A percentile compares a stretch with the other conserved stretches of the same genome.
phyloP scores from a whole-genome alignment of 2,888 invertebrate genomes.

The Alentia gelatinosa region DNA sequence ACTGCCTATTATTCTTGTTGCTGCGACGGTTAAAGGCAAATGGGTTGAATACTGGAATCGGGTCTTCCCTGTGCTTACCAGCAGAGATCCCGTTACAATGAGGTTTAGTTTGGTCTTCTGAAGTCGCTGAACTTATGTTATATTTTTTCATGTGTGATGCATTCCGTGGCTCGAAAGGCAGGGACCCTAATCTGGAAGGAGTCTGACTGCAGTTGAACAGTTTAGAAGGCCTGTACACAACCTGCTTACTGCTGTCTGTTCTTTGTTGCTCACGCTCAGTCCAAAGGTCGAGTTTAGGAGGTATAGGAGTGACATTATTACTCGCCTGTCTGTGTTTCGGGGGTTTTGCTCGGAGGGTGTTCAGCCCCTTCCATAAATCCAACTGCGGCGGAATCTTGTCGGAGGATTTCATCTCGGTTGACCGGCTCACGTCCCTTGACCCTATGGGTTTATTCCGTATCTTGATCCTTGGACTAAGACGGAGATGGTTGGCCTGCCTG shows the following conservation, averaged over 20 bases:
- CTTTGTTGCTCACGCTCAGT: background rate
- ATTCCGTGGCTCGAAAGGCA: background rate
- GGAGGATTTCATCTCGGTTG: background rate
- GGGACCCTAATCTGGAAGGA: background rate
- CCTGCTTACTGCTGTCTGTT: background rate
- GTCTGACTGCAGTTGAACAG: no score
- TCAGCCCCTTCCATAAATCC: background rate
- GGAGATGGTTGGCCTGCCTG: background rate
- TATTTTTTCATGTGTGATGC: background rate
- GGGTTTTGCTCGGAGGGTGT: background rate
- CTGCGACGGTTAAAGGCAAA: conserved; percentile 34
- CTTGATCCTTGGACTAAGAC: background rate
- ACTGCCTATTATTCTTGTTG: conserved; percentile 1
- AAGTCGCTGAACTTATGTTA: background rate
- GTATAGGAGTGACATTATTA: background rate
- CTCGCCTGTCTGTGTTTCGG: no score
- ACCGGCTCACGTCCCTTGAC: background rate
- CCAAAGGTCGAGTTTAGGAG: background rate
- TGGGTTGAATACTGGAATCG: background rate
- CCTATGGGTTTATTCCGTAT: background rate
- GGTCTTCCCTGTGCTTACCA: background rate
- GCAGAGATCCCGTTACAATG: background rate
- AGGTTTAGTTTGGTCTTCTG: background rate
- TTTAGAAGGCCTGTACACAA: no score
- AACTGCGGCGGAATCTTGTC: background rate